phyloP scores from a whole-genome alignment of 1,140 invertebrate species.

The Drosophila sucinea region DNA sequence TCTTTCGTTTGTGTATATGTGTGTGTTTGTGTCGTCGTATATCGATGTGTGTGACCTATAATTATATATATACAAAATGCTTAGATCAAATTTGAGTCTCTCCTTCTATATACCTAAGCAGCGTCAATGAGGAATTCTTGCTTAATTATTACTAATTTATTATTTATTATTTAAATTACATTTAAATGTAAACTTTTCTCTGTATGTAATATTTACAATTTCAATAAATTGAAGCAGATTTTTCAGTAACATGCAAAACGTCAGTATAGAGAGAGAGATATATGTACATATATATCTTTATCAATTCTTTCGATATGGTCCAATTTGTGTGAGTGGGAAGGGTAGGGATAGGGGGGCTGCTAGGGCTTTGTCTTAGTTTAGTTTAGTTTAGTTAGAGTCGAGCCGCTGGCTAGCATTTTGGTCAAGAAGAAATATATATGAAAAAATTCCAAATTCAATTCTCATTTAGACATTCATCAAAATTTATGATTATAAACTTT shows the following conservation, averaged over 20 bases:
- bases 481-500: constrained; percentile 15
- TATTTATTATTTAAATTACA: constrained; percentile 70
- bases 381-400: constrained; percentile 28
- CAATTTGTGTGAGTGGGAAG: not conserved
- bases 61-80: constrained; percentile 69
- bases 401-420: constrained; percentile 36
- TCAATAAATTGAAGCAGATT: constrained; percentile 73
- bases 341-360: constrained; percentile 6
- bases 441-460: constrained; percentile 33
- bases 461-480: constrained; percentile 8
- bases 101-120: constrained; percentile 55
- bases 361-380: constrained; percentile 42
- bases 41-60: constrained; percentile 52
- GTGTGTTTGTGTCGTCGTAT: constrained; percentile 45
- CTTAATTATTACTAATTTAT: constrained; percentile 41
- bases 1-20: constrained; percentile 29
- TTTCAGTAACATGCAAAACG: constrained; percentile 81
- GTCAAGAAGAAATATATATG: constrained; percentile 5
- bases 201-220: constrained; percentile 33
- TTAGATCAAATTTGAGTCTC: constrained; percentile 20
- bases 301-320: constrained; percentile 8
- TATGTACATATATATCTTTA: not conserved
- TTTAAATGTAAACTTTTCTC: constrained; percentile 22
- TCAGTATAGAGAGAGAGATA: constrained; percentile 45
- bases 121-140: constrained; percentile 75